Conservation (phyloP, 2,113 vertebrate genomes). For the Psephotus haematonotus region DNA sequence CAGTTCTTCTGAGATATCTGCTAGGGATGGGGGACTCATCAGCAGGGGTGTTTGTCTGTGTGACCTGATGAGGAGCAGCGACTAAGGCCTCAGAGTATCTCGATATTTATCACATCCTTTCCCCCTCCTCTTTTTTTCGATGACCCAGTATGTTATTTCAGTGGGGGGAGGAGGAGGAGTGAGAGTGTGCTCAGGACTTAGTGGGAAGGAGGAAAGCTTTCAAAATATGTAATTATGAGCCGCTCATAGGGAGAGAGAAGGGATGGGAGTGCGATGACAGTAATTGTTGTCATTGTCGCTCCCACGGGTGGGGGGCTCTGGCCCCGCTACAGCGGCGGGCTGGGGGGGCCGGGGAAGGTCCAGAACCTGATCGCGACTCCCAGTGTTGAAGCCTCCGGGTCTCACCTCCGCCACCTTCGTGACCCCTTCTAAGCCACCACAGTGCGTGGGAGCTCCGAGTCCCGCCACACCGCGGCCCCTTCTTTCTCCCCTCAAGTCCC, state of each 20-base stretch:
- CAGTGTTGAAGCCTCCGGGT: background rate
- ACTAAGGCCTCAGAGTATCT: background rate
- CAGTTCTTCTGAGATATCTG: background rate
- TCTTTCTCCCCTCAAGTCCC: background rate
- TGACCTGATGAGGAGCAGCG: background rate
- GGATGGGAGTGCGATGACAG: background rate
- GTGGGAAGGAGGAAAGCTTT: background rate
- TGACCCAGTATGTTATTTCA: background rate
- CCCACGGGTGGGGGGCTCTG: background rate
- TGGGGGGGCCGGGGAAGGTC: background rate
- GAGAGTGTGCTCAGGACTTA: background rate
- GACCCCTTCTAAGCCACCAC: background rate
- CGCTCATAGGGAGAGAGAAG: background rate
- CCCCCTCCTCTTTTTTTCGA: rapidly evolving
- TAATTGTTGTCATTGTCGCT: background rate
- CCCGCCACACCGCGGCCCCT: background rate
- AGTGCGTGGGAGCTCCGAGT: background rate
- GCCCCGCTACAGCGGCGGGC: too few species aligned
- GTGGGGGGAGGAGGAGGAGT: background rate
- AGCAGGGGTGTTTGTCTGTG: too few species aligned
- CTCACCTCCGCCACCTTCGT: background rate
- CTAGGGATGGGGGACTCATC: background rate
- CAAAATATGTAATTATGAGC: background rate
- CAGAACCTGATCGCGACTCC: background rate
- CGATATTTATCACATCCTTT: background rate